Conservation (phyloP, 1,140 invertebrate species). For the Apolygus lucorum region DNA sequence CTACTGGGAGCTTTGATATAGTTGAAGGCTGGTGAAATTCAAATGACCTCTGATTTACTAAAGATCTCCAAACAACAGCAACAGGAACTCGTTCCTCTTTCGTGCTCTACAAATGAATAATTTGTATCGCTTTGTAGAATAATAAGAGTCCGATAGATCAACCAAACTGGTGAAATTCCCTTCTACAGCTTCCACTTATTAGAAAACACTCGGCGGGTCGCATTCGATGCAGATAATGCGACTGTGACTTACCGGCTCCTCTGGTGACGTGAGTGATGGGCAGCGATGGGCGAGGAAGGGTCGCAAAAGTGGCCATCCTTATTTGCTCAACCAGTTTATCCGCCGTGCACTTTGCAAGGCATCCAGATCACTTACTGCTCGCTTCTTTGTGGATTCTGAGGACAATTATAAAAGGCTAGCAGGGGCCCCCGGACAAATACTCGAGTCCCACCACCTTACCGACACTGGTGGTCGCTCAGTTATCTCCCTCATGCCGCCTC, state of each 20-base stretch:
- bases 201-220: background rate
- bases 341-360: background rate
- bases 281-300: background rate
- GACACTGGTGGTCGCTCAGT: constrained; percentile 10
- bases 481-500: constrained; percentile 9
- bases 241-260: background rate
- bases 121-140: no score
- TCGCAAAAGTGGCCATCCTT: background rate
- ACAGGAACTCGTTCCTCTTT: no score
- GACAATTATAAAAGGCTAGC: constrained; percentile 6
- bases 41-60: no score
- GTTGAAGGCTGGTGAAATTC: no score
- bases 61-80: no score
- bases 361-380: constrained; percentile 1
- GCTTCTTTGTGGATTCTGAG: constrained; percentile 9
- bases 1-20: no score
- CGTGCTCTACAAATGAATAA: no score
- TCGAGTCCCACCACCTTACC: constrained; percentile 8
- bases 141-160: no score
- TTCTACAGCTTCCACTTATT: no score
- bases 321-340: constrained; percentile 9
- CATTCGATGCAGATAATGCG: background rate
- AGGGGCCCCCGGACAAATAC: background rate
- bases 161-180: no score
- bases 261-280: background rate